A percentile compares a stretch with the other conserved stretches of the same genome.
Conservation (phyloP, 2,888 invertebrate genomes). For the Nomada ferruginata region DNA sequence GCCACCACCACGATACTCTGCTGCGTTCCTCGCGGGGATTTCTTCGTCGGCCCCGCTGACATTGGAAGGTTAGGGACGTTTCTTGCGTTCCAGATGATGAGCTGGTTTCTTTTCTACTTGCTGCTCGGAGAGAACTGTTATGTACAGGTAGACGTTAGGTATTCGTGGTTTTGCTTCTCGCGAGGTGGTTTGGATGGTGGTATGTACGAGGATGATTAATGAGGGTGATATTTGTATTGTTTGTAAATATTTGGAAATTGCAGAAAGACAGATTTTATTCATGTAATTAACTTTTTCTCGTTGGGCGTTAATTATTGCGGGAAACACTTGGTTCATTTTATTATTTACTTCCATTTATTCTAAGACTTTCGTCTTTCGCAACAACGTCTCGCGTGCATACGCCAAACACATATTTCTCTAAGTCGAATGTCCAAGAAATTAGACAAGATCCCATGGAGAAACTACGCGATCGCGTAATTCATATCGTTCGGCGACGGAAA, state of each 20-base stretch:
- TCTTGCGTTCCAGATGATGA: neutral
- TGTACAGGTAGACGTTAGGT: neutral
- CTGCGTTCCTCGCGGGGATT: neutral
- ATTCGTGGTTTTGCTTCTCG: neutral
- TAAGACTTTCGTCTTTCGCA: no score
- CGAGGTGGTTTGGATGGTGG: no score
- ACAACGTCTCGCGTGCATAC: no score
- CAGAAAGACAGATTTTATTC: no score
- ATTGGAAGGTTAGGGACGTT: neutral
- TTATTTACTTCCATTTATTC: no score
- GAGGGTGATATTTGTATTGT: no score
- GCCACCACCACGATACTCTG: neutral
- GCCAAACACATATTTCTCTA: neutral
- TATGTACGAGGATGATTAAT: no score
- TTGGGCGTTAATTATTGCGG: no score
- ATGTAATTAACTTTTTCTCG: no score
- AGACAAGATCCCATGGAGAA: slow-evolving; percentile 16
- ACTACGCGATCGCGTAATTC: slow-evolving; percentile 39
- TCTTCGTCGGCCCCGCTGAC: neutral
- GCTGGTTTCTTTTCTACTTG: neutral
- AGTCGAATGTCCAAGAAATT: neutral
- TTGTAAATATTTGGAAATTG: no score
- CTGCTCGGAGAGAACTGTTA: neutral
- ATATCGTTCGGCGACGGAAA: slow-evolving; percentile 38
- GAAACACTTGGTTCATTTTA: no score